Conservation (phyloP, 2,888 invertebrate genomes). For the Dioctria rufipes region DNA sequence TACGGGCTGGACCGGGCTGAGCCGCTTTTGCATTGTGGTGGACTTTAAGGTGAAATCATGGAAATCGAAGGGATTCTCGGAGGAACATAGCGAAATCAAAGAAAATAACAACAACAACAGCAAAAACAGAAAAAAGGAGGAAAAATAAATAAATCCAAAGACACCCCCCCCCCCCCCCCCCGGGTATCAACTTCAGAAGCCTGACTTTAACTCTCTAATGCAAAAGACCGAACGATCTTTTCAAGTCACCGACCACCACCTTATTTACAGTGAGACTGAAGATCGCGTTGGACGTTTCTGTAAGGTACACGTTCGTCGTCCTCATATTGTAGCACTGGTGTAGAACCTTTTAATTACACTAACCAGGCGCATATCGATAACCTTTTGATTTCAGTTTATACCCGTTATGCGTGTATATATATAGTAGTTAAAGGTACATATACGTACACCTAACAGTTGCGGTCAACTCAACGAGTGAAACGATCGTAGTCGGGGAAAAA, state of each 20-base stretch:
- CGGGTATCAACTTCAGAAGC: slow-evolving; percentile 42
- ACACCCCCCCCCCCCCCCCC: not conserved
- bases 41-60: slow-evolving; percentile 58
- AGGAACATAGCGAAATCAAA: slow-evolving; percentile 44
- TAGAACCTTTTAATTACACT: slow-evolving; percentile 59
- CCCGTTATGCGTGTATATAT: not conserved
- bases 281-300: slow-evolving; percentile 47
- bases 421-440: no score
- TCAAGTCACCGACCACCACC: slow-evolving; percentile 58
- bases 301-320: slow-evolving; percentile 27
- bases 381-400: slow-evolving; percentile 44
- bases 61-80: slow-evolving; percentile 54
- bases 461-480: not conserved
- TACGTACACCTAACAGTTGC: slow-evolving; percentile 15
- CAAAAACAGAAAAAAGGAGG: not conserved
- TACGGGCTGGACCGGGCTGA: slow-evolving; percentile 41
- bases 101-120: not conserved
- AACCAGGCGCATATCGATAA: slow-evolving; percentile 55
- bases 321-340: slow-evolving; percentile 54
- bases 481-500: not conserved
- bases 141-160: slow-evolving; percentile 13
- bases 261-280: slow-evolving; percentile 39
- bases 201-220: slow-evolving; percentile 47
- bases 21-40: slow-evolving; percentile 12
- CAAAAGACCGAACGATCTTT: slow-evolving; percentile 56